Evolutionary conservation across 1,140 invertebrate species (phyloP).

Genomic region (Drosophila sp.): DNA sequence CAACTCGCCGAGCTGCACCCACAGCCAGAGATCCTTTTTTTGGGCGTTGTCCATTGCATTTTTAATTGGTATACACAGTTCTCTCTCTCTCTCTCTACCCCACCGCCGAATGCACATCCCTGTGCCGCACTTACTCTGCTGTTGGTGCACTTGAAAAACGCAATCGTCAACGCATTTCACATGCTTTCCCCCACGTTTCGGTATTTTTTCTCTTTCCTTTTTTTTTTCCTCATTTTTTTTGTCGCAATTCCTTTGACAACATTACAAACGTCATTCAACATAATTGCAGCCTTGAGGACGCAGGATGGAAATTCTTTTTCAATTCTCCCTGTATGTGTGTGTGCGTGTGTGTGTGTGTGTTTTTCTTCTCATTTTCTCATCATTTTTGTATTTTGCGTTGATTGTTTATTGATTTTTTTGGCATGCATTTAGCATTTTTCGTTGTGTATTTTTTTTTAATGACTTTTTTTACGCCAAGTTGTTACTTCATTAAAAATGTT

Average conservation of each 20-base stretch:
- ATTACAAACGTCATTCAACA: conserved; percentile 49
- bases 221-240: conserved; percentile 21
- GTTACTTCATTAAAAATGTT: conserved; percentile 79
- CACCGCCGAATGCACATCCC: conserved; percentile 27
- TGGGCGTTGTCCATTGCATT: conserved; percentile 77
- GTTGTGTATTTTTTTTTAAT: conserved; percentile 66
- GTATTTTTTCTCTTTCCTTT: conserved; percentile 1
- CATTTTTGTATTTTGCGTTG: conserved; percentile 40
- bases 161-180: conserved; percentile 70
- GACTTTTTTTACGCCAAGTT: conserved; percentile 44
- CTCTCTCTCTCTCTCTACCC: conserved; percentile 40
- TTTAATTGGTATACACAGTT: conserved; percentile 72
- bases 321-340: background rate
- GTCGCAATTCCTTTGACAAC: conserved; percentile 67
- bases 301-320: conserved; percentile 12
- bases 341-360: conserved; percentile 1
- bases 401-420: conserved; percentile 69
- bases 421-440: conserved; percentile 71
- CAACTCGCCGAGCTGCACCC: background rate
- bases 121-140: conserved; percentile 10
- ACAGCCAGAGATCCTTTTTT: conserved; percentile 55
- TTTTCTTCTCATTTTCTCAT: conserved; percentile 2
- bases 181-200: conserved; percentile 29
- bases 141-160: conserved; percentile 70
- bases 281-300: conserved; percentile 73